Evolutionary conservation across 2,797 vertebrate species (phyloP), one percentile per base, ranked within the genome.

Genomic region (Poeciliopsis paucimaculata): DNA sequence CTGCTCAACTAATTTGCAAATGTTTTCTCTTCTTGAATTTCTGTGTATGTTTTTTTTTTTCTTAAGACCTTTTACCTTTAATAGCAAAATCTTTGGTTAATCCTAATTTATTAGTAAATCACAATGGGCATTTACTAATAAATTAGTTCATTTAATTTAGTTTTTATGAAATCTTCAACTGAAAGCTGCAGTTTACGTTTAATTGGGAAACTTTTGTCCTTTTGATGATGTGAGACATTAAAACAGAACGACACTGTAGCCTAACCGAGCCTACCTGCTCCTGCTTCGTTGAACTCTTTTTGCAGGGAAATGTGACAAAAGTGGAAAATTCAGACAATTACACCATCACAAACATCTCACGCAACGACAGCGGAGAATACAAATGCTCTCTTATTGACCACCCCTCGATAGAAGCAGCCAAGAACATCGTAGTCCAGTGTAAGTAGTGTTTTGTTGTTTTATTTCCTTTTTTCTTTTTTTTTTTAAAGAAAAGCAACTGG

Each of bases 371-470:
- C 0, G 98, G 98, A 64, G 96, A 98, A 89, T 99, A 99, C 93
- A 97, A 94, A 90, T 99, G 98, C 87, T 97, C 98, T n/a, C 95
- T 98, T 79, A 84, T 86, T 64, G 95, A 97, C 88, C 90, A 95
- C 86, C 94, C 95, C 64, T 92, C 94, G 80, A 94, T 97, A 83
- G 86, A 88, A 57, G 96, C 95, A 23, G 93, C 96, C 0, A 88
- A 92, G 76, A 87, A 94, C 81, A 92, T 99, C 91, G 96, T 92
- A 2, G 96, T 99, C 62, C 96, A 97, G 92, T 99, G 98, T 99
- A 96, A 97, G 98, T 46, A 55, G 0, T 15, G 20, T 49, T 60
- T 46, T 16, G 10, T 66, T 57, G 11, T 57, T 31, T 64, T 28
- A 41, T 28, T 64, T 28, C 49, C 43, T 20, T 28, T 75, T 18